Evolutionary conservation across 2,113 vertebrate species (phyloP).

Genomic region (Calypte anna): DNA sequence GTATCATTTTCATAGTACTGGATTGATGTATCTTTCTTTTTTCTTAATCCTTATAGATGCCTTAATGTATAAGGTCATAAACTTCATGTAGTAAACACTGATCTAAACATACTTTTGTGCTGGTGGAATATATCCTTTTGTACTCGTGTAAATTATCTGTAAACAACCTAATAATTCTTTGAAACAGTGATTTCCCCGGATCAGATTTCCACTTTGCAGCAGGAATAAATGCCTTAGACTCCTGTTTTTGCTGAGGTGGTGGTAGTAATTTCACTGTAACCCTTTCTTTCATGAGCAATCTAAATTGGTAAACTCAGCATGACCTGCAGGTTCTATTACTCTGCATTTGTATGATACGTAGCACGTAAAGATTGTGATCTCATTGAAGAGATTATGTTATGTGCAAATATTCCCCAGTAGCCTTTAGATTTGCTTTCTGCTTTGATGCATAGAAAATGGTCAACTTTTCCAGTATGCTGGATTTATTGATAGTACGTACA

Average conservation of each 20-base stretch:
- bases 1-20: background rate
- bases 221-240: background rate
- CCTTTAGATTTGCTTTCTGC: background rate
- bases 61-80: background rate
- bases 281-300: background rate
- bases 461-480: background rate
- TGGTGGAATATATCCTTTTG: background rate
- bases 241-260: background rate
- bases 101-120: background rate
- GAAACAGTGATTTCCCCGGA: background rate
- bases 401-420: background rate
- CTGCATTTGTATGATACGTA: background rate
- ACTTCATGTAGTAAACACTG: background rate
- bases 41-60: background rate
- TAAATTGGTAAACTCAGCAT: background rate
- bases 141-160: background rate
- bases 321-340: background rate
- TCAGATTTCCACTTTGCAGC: background rate
- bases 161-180: background rate
- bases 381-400: background rate
- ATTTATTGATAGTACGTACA: background rate
- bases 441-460: background rate
- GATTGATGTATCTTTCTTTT: background rate
- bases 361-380: background rate
- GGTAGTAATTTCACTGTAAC: background rate